Evolutionary conservation across 1,140 invertebrate species (phyloP).

Genomic region (Druon quercuslanigerum): DNA sequence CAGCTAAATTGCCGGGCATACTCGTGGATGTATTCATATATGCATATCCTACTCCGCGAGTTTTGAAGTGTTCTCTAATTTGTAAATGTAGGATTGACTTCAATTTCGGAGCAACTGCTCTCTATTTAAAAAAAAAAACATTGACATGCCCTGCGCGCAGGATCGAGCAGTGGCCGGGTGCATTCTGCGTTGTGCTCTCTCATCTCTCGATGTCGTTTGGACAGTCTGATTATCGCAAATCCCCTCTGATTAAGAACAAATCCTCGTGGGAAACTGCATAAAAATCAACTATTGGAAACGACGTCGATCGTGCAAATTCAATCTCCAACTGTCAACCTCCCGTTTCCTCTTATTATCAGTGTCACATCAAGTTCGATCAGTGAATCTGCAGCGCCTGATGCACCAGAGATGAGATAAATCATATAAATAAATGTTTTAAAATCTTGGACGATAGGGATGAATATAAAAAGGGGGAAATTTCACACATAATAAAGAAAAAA

Average conservation of each 20-base stretch:
- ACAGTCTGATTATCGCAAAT: constrained; percentile 1
- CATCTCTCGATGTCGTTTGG: constrained; percentile 1
- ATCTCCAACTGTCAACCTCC: background rate
- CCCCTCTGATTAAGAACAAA: background rate
- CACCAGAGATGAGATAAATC: background rate
- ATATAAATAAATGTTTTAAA: background rate
- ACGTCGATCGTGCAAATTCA: background rate
- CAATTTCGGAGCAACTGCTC: background rate
- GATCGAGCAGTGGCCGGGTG: constrained; percentile 38
- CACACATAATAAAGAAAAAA: background rate
- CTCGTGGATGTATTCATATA: background rate
- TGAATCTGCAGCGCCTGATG: background rate
- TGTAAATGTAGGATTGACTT: background rate
- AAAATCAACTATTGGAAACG: background rate
- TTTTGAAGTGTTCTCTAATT: background rate
- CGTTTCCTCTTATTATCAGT: too few species aligned
- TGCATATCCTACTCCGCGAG: background rate
- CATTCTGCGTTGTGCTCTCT: constrained; percentile 18
- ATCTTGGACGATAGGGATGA: background rate
- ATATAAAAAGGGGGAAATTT: background rate
- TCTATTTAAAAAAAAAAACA: constrained; percentile 1
- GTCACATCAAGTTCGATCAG: background rate
- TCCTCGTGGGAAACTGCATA: background rate
- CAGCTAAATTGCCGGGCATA: background rate
- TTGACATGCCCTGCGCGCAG: background rate